These are phyloP conservation scores for Spilarctia lutea DNA, from an alignment of 2,888 invertebrate genomes.

Conservation along the genomic window DNA sequence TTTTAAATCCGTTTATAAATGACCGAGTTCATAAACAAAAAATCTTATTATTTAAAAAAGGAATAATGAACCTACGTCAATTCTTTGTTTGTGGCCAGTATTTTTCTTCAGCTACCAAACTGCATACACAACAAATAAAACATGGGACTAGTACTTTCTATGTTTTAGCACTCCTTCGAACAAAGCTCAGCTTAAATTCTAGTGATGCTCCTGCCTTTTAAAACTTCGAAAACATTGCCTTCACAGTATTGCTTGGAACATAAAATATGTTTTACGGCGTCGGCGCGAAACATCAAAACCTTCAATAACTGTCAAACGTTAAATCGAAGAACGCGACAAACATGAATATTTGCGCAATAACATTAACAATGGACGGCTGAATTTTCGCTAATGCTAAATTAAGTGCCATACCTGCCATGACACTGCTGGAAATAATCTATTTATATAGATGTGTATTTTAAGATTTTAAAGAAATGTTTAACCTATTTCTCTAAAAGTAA, in stretches of 20 bases:
- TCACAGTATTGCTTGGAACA: slow-evolving; percentile 74
- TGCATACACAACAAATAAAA: slow-evolving; percentile 48
- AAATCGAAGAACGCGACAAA: slow-evolving; percentile 64
- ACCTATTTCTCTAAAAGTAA: neutral
- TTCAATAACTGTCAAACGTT: slow-evolving; percentile 76
- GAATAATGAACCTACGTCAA: neutral
- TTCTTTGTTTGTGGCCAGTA: slow-evolving; percentile 25
- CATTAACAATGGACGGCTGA: slow-evolving; percentile 56
- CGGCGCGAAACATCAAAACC: slow-evolving; percentile 79
- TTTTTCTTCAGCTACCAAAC: slow-evolving; percentile 24
- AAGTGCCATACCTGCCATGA: slow-evolving; percentile 23
- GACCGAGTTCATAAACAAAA: neutral
- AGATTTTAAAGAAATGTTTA: neutral
- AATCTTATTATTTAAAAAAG: neutral
- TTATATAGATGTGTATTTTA: neutral
- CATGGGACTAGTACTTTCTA: slow-evolving; percentile 68
- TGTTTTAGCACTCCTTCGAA: slow-evolving; percentile 74
- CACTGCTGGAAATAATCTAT: neutral
- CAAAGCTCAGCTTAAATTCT: slow-evolving; percentile 71
- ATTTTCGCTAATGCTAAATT: slow-evolving; percentile 32
- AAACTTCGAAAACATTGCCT: slow-evolving; percentile 74
- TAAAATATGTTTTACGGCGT: slow-evolving; percentile 83
- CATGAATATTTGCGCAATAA: slow-evolving; percentile 64
- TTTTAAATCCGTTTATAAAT: no score
- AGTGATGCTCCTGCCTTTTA: slow-evolving; percentile 72